Evolutionary conservation across 2,797 vertebrate genomes (phyloP), one percentile per base, ranked within the genome.

Genomic region (Phylloscopus collybita): DNA sequence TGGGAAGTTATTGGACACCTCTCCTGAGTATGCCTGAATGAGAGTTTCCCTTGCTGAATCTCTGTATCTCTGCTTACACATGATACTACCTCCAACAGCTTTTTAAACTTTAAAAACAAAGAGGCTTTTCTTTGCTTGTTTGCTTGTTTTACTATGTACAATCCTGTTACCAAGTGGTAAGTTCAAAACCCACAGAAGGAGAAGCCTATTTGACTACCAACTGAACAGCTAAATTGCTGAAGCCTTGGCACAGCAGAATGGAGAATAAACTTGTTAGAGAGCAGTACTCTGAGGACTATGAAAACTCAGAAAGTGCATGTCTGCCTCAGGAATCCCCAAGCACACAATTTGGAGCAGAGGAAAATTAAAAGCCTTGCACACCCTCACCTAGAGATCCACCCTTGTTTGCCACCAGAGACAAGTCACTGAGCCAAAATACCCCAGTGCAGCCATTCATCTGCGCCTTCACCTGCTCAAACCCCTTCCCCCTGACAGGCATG

Each of bases 171-270:
- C 19, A 50, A 50, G 50, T 57, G 32, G 9, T 10, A 53, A 67
- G 34, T 61, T 73, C 85, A 80, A 90, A 89, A 91, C 6, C 9
- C 60, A 74, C 56, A 71, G 50, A 91, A 95, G 30, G 25, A 92
- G 38, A 84, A 54, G 13, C 49, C 13, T 85, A 72, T 91, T 91
- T 85, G 93, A 80, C 30, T 11, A 42, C 36, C 54, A 70, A 3
- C 11, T 27, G 51, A 89, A 17, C 51, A 45, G 40, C n/a, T 67
- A 80, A 80, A 32, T 49, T 56, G 38, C 32, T 60, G 56, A 66
- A 82, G 53, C 22, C 64, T 70, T 88, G 72, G 49, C 82, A 88
- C 42, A 71, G 61, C 9, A 90, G 45, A 67, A 76, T 3, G 45
- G 16, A 72, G 51, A 36, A 86, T 56, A 90, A 86, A 65, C 36